Evolutionary conservation across 1,140 invertebrate species (phyloP).

Genomic region (Bombyx mandarina): DNA sequence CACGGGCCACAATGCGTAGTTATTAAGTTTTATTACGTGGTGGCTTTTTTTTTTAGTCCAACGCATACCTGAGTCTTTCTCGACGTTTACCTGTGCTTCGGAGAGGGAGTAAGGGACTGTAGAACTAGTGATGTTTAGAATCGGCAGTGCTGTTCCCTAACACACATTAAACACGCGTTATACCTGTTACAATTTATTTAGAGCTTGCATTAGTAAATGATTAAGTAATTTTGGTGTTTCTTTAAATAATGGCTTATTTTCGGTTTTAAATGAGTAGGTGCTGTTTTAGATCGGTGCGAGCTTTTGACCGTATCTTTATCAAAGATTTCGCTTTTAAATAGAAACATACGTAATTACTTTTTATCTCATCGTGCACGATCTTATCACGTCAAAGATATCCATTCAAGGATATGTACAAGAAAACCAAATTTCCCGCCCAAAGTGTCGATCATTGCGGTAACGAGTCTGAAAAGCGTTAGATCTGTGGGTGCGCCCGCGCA

Average conservation of each 20-base stretch:
- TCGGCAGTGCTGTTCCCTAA: not conserved
- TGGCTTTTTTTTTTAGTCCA: constrained; percentile 33
- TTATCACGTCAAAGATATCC: too few relatives aligned
- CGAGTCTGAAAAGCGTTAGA: constrained; percentile 20
- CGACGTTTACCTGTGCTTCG: constrained; percentile 52
- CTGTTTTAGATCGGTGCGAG: too few relatives aligned
- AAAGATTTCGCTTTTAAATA: too few relatives aligned
- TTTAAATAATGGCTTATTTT: too few relatives aligned
- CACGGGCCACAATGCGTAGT: constrained; percentile 48
- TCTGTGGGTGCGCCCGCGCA: constrained; percentile 47
- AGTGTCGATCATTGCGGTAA: constrained; percentile 9
- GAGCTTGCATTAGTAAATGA: too few relatives aligned
- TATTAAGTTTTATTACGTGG: constrained; percentile 54
- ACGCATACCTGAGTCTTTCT: constrained; percentile 57
- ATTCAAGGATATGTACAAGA: not conserved
- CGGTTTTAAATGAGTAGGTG: too few relatives aligned
- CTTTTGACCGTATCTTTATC: too few relatives aligned
- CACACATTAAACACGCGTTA: too few relatives aligned
- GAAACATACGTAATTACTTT: too few relatives aligned
- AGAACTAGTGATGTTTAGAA: constrained; percentile 24
- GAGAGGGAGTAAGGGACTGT: constrained; percentile 28
- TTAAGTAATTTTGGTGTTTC: too few relatives aligned
- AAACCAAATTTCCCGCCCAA: constrained; percentile 25
- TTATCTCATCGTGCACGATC: too few relatives aligned
- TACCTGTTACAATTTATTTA: too few relatives aligned